Percentiles rank a stretch among this genome's conserved stretches.
These are phyloP conservation scores for Merluccius polli DNA, from an alignment of 2,797 vertebrate genomes.

Conservation along the genomic window DNA sequence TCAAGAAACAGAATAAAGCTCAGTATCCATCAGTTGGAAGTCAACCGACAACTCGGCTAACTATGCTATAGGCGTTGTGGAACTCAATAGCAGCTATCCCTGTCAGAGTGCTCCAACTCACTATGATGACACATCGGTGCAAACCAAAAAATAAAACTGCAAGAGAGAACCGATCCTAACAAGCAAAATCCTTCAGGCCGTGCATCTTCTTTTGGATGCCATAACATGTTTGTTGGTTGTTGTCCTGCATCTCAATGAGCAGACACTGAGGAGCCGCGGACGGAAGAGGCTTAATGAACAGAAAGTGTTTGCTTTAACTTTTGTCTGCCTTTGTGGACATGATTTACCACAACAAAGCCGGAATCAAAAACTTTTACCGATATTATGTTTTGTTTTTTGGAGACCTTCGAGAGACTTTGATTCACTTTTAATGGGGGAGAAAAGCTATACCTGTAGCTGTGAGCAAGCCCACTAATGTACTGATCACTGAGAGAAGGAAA, in stretches of 20 bases:
- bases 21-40: background rate
- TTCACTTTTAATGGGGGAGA: background rate
- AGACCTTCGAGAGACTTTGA: background rate
- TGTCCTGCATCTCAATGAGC: conserved; percentile 3
- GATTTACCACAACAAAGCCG: background rate
- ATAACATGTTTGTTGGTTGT: background rate
- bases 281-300: background rate
- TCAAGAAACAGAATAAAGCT: background rate
- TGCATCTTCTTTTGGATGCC: background rate
- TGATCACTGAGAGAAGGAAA: background rate
- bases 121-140: background rate
- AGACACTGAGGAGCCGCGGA: background rate
- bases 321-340: background rate
- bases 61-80: background rate
- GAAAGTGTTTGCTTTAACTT: background rate
- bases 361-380: background rate
- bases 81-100: background rate
- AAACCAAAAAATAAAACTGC: background rate
- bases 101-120: background rate
- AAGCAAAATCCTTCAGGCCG: background rate
- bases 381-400: background rate
- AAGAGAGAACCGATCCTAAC: background rate
- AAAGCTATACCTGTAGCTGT: background rate
- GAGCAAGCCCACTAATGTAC: background rate
- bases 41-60: background rate